Conservation (phyloP, 2,797 vertebrate genomes). For the Halcyon smyrnensis region DNA sequence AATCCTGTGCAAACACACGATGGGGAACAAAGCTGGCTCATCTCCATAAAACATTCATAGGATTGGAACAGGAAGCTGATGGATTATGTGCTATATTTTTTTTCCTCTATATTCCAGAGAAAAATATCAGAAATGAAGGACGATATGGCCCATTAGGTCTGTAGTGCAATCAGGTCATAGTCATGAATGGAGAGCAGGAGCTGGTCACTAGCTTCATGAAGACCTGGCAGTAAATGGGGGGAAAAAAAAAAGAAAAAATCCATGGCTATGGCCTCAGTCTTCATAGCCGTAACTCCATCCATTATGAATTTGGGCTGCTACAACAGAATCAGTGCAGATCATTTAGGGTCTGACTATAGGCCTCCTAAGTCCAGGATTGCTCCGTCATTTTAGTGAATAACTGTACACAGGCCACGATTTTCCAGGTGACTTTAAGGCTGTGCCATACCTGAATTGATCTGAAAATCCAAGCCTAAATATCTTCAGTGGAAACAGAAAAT, state of each 20-base stretch:
- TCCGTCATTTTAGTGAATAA: not conserved
- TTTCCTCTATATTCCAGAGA: not conserved
- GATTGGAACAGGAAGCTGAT: not conserved
- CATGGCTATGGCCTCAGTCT: not conserved
- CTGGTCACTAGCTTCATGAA: not conserved
- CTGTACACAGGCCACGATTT: not conserved
- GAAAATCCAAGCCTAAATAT: not conserved
- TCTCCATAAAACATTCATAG: not conserved
- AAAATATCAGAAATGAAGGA: not conserved
- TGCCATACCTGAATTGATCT: not conserved
- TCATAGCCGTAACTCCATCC: not conserved
- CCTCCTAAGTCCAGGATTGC: not conserved
- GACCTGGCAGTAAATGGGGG: not conserved
- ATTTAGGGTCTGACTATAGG: not conserved
- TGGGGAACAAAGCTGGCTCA: not conserved
- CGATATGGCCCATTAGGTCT: not conserved
- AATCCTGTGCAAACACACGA: not conserved
- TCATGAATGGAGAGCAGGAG: not conserved
- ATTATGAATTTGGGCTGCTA: not conserved
- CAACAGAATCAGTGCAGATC: not conserved
- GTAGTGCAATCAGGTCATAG: not conserved
- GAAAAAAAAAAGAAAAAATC: not conserved
- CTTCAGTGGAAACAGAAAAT: not conserved
- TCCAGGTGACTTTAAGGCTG: not conserved
- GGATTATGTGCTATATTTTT: not conserved